Percentiles rank a stretch among this genome's conserved stretches.
Evolutionary conservation across 2,888 invertebrate genomes (phyloP).

Genomic region (Fissipunctia ypsillon): DNA sequence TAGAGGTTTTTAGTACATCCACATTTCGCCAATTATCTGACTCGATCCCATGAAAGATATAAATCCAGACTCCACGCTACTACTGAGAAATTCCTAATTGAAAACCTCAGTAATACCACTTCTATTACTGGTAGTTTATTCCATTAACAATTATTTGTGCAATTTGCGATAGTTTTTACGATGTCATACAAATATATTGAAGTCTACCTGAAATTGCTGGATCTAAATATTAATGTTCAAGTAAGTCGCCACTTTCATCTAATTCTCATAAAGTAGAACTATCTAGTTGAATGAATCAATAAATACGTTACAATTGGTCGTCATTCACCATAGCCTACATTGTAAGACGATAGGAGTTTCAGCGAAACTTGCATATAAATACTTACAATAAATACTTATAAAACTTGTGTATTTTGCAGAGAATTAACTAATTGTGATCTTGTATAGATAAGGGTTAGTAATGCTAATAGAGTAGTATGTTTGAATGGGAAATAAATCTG

Average conservation of each 20-base stretch:
- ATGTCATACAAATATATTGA: slow-evolving; percentile 9
- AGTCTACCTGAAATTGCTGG: slow-evolving; percentile 11
- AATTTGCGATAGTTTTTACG: slow-evolving; percentile 13
- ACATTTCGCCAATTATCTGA: not conserved
- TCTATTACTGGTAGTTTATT: not conserved
- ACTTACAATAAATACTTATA: slow-evolving; percentile 23
- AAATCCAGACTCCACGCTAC: not conserved
- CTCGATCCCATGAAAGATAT: not conserved
- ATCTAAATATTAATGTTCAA: slow-evolving; percentile 20
- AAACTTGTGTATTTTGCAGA: slow-evolving; percentile 10
- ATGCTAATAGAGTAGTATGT: slow-evolving; percentile 41
- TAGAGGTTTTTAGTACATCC: no score
- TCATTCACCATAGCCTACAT: slow-evolving; percentile 42
- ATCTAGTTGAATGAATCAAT: slow-evolving; percentile 56
- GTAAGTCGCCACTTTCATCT: slow-evolving; percentile 4
- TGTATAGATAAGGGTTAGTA: slow-evolving; percentile 28
- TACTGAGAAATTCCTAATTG: not conserved
- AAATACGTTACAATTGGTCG: slow-evolving; percentile 54
- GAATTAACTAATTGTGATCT: slow-evolving; percentile 28
- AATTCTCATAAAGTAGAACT: slow-evolving; percentile 35
- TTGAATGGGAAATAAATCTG: slow-evolving; percentile 46
- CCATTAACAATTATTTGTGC: not conserved
- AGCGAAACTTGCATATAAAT: slow-evolving; percentile 17
- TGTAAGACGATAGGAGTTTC: slow-evolving; percentile 18
- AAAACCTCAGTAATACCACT: not conserved